Evolutionary conservation across 2,888 invertebrate species (phyloP).

Genomic region (Cynaeus angustus): DNA sequence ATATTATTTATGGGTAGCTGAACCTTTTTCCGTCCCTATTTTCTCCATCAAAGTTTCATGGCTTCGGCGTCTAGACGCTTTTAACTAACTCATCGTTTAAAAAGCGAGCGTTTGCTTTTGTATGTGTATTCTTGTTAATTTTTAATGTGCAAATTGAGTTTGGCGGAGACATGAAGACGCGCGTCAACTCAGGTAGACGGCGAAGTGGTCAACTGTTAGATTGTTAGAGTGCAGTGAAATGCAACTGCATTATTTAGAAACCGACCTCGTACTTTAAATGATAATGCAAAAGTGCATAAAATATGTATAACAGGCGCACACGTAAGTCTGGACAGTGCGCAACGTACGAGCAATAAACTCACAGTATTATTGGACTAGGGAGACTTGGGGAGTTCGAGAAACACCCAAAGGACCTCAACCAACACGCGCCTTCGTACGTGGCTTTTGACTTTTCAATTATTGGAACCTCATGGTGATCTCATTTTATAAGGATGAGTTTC

Average conservation of each 20-base stretch:
- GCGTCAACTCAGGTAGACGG: constrained; percentile 40
- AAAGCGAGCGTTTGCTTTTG: constrained; percentile 32
- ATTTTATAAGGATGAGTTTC: not conserved
- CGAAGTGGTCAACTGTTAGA: constrained; percentile 43
- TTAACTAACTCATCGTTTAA: constrained; percentile 47
- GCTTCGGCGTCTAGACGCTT: constrained; percentile 46
- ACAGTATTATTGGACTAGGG: constrained; percentile 55
- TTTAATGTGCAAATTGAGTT: constrained; percentile 49
- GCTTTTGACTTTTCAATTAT: constrained; percentile 43
- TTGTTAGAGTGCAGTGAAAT: constrained; percentile 49
- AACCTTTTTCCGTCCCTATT: constrained; percentile 18
- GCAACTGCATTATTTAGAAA: constrained; percentile 54
- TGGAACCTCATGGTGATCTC: constrained; percentile 8
- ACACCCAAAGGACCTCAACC: constrained; percentile 26
- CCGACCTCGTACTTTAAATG: constrained; percentile 55
- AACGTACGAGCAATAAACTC: constrained; percentile 56
- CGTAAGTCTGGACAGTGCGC: constrained; percentile 51
- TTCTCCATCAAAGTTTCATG: constrained; percentile 35
- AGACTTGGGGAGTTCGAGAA: constrained; percentile 45
- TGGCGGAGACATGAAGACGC: constrained; percentile 47
- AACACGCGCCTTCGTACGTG: constrained; percentile 36
- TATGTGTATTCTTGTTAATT: constrained; percentile 41
- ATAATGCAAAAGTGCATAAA: constrained; percentile 59
- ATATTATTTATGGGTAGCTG: constrained; percentile 25
- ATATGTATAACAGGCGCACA: constrained; percentile 53